Evolutionary conservation across 2,113 vertebrate genomes (phyloP), one percentile per base, ranked within the genome.

Genomic region (Thalassoma bifasciatum): DNA sequence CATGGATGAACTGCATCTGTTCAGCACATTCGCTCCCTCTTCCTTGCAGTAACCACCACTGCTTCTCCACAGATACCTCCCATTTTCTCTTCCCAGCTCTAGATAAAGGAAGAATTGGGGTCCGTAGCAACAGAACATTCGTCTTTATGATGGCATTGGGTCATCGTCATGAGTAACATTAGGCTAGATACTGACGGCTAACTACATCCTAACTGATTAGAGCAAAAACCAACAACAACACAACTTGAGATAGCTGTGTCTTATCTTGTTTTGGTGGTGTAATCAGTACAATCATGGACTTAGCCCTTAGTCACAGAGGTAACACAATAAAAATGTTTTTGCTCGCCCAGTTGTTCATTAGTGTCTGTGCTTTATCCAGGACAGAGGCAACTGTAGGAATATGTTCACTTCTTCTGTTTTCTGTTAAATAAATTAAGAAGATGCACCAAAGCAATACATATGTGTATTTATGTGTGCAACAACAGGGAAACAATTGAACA

Each of bases 191-290:
- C 19, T 66, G 59, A 12, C 34, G 64, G 51, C 50, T 68, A 71
- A 75, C 74, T 71, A 66, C 37, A 56, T 65, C 71, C 56, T 23
- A 65, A 79, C 58, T 69, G 63, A 81, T 75, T 69, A 53, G 36
- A 23, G 26, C 37, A 30, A 30, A 12, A 57, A 24, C 61, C 50
- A 60, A 71, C 71, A 76, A 50, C 70, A 78, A 53, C 46, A 63
- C 3, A 9, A 30, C 49, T 47, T 70, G 57, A 79, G 65, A 75
- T 76, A 73, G 36, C 57, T 19, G 12, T 17, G 60, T 21, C 65
- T 79, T 68, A 79, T 84, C 82, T 71, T 77, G 79, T 71, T 77
- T 40, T 50, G 57, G 10, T 50, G 23, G 40, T 64, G 36, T 37
- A 79, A 85, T 77, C 69, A 57, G 61, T 49, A 44, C 2, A 63